Evolutionary conservation across 2,797 vertebrate genomes (phyloP), one percentile per base, ranked within the genome.

Genomic region (Salarias fasciatus): DNA sequence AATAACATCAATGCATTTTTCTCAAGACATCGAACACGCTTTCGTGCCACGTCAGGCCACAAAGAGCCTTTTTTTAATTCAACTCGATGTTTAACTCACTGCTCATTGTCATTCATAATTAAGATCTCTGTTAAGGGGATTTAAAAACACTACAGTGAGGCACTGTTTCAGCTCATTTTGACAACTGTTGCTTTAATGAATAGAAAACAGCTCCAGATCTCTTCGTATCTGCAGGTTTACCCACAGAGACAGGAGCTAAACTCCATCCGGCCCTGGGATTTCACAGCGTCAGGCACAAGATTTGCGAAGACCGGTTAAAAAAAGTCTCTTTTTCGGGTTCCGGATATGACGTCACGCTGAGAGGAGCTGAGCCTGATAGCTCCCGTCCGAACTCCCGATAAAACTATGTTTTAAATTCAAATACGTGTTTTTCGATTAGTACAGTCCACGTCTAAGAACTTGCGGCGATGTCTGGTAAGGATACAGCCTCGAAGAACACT

Each of bases 201-300:
- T 24, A 18, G 2, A 24, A 36, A 53, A 44, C 5, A 6, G 57
- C 55, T 62, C 62, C 53, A n/a, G 8, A 6, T 24, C 6, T 11
- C 24, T 0, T 1, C 30, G 18, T 29, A 18, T 67, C 43, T 29
- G 50, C 18, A 46, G 6, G 31, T 54, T 56, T 65, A 53, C 53
- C 51, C 13, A 1, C 49, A 30, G 24, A 61, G 48, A 40, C 5
- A 31, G 30, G 42, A 30, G 42, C 38, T 71, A 48, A 58, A 72
- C 36, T 53, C 13, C 67, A 58, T 69, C 3, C 18, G 10, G 8
- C 50, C 11, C 3, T 18, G 42, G 56, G 69, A 72, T 75, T 71
- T 64, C 31, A 62, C 50, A 51, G 63, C 48, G 47, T 5, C 31
- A 55, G 8, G 14, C 40, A 41, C 38, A 24, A 45, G 14, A 11